Evolutionary conservation across 2,113 vertebrate genomes (phyloP).

Genomic region (Cephalopterus ornatus): DNA sequence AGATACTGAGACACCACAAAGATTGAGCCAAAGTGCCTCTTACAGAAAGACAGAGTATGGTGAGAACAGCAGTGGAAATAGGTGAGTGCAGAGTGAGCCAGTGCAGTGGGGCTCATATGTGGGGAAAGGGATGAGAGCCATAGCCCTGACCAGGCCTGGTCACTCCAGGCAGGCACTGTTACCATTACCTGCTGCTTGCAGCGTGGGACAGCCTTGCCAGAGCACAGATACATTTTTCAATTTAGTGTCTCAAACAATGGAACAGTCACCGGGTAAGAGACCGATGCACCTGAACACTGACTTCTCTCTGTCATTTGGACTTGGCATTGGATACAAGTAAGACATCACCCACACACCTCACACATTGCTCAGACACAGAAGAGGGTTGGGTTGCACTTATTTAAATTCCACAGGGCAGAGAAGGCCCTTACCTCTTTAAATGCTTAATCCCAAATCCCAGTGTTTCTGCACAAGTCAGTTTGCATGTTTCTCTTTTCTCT

Average conservation of each 20-base stretch:
- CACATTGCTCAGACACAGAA: neutral
- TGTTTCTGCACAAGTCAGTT: neutral
- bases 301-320: neutral
- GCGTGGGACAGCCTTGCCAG: accelerated
- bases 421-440: neutral
- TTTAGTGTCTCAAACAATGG: neutral
- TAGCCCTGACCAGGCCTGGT: neutral
- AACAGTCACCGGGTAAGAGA: neutral
- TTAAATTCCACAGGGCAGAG: neutral
- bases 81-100: neutral
- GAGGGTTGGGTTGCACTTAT: neutral
- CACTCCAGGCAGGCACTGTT: accelerated
- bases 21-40: neutral
- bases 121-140: neutral
- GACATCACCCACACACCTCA: neutral
- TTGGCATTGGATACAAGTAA: too few species aligned
- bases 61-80: neutral
- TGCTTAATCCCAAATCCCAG: neutral
- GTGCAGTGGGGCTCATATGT: accelerated
- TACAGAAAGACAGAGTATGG: neutral
- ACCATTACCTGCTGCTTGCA: neutral
- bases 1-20: neutral
- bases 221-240: neutral
- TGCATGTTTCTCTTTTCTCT: neutral
- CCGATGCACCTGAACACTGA: neutral